phyloP scores from a whole-genome alignment of 2,888 invertebrate genomes.

The Rhimphoctona megacephalus region DNA sequence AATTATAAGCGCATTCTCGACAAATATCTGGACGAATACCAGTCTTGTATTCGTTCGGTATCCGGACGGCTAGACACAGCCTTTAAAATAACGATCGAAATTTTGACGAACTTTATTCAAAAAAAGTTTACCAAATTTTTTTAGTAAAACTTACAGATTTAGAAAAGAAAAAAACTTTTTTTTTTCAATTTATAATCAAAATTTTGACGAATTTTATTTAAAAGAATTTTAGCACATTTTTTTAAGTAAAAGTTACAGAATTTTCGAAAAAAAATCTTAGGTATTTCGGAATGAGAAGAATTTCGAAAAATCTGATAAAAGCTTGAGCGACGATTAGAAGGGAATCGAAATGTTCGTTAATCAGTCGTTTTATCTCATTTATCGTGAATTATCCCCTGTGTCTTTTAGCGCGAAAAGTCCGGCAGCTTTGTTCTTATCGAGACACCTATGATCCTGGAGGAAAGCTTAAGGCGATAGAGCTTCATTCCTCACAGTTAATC shows the following conservation, averaged over 20 bases:
- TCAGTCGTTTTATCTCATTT: slow-evolving; percentile 54
- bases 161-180: neutral
- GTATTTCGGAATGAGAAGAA: neutral
- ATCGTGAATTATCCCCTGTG: slow-evolving; percentile 22
- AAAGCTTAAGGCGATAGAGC: slow-evolving; percentile 76
- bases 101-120: neutral
- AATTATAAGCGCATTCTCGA: too few species aligned
- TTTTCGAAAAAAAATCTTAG: neutral
- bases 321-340: neutral
- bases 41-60: too few species aligned
- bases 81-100: neutral
- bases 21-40: too few species aligned
- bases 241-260: neutral
- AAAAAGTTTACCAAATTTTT: neutral
- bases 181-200: neutral
- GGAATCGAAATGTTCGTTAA: slow-evolving; percentile 47
- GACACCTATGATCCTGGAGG: slow-evolving; percentile 77
- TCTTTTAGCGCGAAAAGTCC: slow-evolving; percentile 29
- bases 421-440: slow-evolving; percentile 76
- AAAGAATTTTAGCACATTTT: neutral
- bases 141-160: neutral
- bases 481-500: slow-evolving; percentile 83
- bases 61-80: too few species aligned
- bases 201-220: neutral
- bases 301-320: neutral